Evolutionary conservation across 2,113 vertebrate genomes (phyloP).

Genomic region (Taurulus bubalis): DNA sequence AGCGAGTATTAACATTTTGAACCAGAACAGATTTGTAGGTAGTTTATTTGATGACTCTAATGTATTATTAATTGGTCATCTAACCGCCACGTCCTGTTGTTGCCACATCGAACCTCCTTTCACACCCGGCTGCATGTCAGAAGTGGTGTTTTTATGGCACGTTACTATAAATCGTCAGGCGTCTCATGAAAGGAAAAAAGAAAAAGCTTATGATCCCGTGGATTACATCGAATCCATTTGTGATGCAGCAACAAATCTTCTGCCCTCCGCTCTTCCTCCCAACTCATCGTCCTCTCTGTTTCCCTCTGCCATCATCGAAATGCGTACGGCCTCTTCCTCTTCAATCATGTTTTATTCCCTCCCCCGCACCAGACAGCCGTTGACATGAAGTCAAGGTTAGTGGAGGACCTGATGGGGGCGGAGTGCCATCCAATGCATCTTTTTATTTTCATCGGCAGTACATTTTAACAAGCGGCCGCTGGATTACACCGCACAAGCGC

Average conservation of each 20-base stretch:
- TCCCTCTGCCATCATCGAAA: neutral
- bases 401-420: conserved; percentile 11
- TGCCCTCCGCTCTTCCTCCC: neutral
- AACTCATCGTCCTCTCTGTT: conserved; percentile 1
- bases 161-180: neutral
- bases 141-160: neutral
- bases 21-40: neutral
- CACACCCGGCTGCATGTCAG: neutral
- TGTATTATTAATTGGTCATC: neutral
- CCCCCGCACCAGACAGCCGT: conserved; percentile 23
- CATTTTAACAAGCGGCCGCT: conserved; percentile 50
- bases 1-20: neutral
- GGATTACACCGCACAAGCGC: conserved; percentile 46
- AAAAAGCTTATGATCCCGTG: neutral
- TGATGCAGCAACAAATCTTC: neutral
- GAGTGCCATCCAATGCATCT: conserved; percentile 37
- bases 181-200: neutral
- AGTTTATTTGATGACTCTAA: neutral
- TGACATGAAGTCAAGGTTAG: conserved; percentile 70
- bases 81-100: neutral
- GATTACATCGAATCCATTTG: neutral
- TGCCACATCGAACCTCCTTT: neutral
- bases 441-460: conserved; percentile 58
- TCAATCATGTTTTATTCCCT: neutral
- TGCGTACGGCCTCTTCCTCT: neutral